A percentile compares a stretch with the other conserved stretches of the same genome.
phyloP scores from a whole-genome alignment of 2,888 invertebrate species.

The Cynaeus angustus region DNA sequence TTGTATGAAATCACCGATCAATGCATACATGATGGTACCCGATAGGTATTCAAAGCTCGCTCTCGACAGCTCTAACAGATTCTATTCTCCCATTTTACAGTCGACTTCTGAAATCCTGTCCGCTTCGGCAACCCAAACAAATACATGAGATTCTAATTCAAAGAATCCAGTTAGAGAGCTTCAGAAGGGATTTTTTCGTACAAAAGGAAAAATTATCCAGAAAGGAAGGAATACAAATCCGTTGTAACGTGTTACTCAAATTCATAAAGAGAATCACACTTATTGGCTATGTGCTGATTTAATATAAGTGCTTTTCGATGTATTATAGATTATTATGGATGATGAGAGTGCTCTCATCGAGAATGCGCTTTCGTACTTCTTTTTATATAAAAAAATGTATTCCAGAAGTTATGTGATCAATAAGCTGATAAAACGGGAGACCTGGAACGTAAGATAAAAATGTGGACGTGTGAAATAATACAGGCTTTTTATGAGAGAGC shows the following conservation, averaged over 20 bases:
- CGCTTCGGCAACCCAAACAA: slow-evolving; percentile 7
- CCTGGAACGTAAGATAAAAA: slow-evolving; percentile 16
- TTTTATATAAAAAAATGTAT: slow-evolving; percentile 21
- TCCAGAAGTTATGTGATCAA: slow-evolving; percentile 31
- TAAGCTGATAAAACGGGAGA: slow-evolving; percentile 25
- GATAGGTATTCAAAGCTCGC: slow-evolving; percentile 40
- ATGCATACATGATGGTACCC: slow-evolving; percentile 32
- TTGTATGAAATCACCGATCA: slow-evolving; percentile 40
- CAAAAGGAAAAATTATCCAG: too few species aligned
- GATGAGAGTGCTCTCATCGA: slow-evolving; percentile 27
- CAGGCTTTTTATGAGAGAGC: slow-evolving; percentile 8
- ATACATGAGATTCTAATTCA: slow-evolving; percentile 29
- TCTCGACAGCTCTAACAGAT: slow-evolving; percentile 33
- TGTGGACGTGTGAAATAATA: slow-evolving; percentile 30
- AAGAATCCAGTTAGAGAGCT: slow-evolving; percentile 1
- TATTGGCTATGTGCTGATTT: slow-evolving; percentile 6
- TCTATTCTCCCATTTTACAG: slow-evolving; percentile 35
- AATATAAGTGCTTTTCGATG: slow-evolving; percentile 7
- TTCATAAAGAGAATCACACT: not conserved
- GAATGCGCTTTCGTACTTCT: slow-evolving; percentile 26
- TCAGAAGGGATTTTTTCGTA: not conserved
- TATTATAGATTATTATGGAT: slow-evolving; percentile 15
- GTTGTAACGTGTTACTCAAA: too few species aligned
- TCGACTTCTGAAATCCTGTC: slow-evolving; percentile 26
- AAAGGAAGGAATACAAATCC: too few species aligned